Evolutionary conservation across 2,888 invertebrate genomes (phyloP).

Genomic region (Lithosia quadra): DNA sequence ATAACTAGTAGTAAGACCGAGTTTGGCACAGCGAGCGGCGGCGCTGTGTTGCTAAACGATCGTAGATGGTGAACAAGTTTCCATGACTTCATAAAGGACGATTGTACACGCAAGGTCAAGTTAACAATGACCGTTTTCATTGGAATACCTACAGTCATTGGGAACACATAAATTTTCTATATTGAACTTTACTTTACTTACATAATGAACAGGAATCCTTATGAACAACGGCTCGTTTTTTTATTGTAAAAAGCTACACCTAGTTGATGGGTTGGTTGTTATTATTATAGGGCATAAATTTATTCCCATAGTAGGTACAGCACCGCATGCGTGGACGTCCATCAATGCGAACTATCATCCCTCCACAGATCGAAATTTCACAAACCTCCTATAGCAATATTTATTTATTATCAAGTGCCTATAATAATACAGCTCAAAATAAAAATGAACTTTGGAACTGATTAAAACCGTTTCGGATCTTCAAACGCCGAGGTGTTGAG

Average conservation of each 20-base stretch:
- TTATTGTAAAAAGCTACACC: not conserved
- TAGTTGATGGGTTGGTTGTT: not conserved
- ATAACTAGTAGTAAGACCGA: not conserved
- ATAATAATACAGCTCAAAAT: too few relatives aligned
- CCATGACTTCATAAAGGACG: slow-evolving; percentile 45
- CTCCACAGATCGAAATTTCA: too few relatives aligned
- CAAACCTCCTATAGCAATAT: too few relatives aligned
- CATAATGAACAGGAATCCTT: slow-evolving; percentile 28
- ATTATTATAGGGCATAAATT: too few relatives aligned
- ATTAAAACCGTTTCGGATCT: too few relatives aligned
- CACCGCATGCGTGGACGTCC: too few relatives aligned
- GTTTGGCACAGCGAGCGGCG: not conserved
- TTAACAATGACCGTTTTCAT: slow-evolving; percentile 48
- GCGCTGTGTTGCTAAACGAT: slow-evolving; percentile 11
- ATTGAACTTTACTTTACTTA: slow-evolving; percentile 16
- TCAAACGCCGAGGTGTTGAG: too few relatives aligned
- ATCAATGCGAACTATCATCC: too few relatives aligned
- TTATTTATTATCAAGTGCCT: too few relatives aligned
- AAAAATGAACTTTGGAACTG: too few relatives aligned
- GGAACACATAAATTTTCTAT: slow-evolving; percentile 25
- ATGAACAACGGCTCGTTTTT: slow-evolving; percentile 3
- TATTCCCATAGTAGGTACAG: too few relatives aligned
- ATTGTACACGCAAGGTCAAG: slow-evolving; percentile 50
- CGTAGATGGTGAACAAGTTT: slow-evolving; percentile 33
- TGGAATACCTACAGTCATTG: slow-evolving; percentile 30